A percentile compares a stretch with the other conserved stretches of the same genome.
Evolutionary conservation across 2,113 vertebrate genomes (phyloP).

Genomic region (Henicopernis longicauda): DNA sequence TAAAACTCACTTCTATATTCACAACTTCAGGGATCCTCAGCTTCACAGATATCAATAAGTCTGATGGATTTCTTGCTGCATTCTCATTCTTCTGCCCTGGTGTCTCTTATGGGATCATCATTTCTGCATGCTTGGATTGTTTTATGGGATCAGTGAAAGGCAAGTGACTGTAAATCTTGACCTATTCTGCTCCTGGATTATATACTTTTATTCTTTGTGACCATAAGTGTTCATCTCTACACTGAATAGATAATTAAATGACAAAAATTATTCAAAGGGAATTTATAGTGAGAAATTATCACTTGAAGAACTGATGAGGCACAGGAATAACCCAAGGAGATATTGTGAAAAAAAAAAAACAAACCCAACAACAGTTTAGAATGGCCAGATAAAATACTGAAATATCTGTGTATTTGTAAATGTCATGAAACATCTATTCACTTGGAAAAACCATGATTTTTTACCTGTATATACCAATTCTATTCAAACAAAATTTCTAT

Average conservation of each 20-base stretch:
- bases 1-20: slow-evolving; percentile 63
- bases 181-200: slow-evolving; percentile 50
- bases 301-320: not conserved
- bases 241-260: slow-evolving; percentile 63
- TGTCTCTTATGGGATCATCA: slow-evolving; percentile 53
- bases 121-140: slow-evolving; percentile 61
- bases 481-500: not conserved
- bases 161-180: slow-evolving; percentile 62
- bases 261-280: slow-evolving; percentile 58
- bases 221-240: slow-evolving; percentile 53
- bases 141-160: slow-evolving; percentile 62
- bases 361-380: not conserved
- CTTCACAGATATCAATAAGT: slow-evolving; percentile 53
- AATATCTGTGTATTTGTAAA: not conserved
- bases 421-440: not conserved
- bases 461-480: not conserved
- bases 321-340: not conserved
- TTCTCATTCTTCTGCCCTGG: slow-evolving; percentile 39
- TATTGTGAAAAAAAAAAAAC: not conserved
- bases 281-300: slow-evolving; percentile 38
- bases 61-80: slow-evolving; percentile 56
- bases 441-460: not conserved
- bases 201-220: slow-evolving; percentile 57
- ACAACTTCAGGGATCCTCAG: slow-evolving; percentile 57
- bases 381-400: not conserved